phyloP scores from a whole-genome alignment of 2,113 vertebrate genomes.

The Scalopus aquaticus region DNA sequence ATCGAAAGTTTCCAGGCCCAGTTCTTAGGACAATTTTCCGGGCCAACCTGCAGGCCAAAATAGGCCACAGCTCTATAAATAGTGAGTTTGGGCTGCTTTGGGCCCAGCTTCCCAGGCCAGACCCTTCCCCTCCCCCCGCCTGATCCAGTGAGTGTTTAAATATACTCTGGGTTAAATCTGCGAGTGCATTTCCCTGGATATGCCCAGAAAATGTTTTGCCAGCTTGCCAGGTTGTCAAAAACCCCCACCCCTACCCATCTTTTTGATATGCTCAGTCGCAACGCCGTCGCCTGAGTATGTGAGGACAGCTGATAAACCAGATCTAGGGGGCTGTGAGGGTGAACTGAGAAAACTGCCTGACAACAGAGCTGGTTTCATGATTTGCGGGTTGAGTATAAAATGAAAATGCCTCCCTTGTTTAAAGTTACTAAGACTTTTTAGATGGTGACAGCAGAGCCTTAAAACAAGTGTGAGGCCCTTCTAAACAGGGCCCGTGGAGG shows the following conservation, averaged over 20 bases:
- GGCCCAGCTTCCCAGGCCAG: conserved; percentile 35
- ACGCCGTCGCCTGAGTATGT: neutral
- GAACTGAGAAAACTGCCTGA: neutral
- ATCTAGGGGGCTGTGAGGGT: neutral
- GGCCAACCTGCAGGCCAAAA: conserved; percentile 28
- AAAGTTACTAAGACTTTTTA: neutral
- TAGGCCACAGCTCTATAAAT: conserved; percentile 64
- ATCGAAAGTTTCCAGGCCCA: conserved; percentile 4
- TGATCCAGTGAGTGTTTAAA: conserved; percentile 2
- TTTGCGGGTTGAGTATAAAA: neutral
- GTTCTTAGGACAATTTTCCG: conserved; percentile 57
- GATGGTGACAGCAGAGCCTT: neutral
- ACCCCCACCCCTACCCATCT: neutral
- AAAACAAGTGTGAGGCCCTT: neutral
- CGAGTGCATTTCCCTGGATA: neutral
- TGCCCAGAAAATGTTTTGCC: neutral
- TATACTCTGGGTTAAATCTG: neutral
- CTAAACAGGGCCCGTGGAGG: no score
- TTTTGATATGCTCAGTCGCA: neutral
- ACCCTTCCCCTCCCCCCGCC: neutral
- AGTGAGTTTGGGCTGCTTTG: conserved; percentile 30
- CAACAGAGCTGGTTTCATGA: neutral
- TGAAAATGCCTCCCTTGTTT: neutral
- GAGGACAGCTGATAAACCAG: neutral
- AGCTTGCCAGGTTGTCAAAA: neutral